A percentile compares a stretch with the other conserved stretches of the same genome.
phyloP scores from a whole-genome alignment of 1,140 invertebrate genomes.

The Psix sp. region DNA sequence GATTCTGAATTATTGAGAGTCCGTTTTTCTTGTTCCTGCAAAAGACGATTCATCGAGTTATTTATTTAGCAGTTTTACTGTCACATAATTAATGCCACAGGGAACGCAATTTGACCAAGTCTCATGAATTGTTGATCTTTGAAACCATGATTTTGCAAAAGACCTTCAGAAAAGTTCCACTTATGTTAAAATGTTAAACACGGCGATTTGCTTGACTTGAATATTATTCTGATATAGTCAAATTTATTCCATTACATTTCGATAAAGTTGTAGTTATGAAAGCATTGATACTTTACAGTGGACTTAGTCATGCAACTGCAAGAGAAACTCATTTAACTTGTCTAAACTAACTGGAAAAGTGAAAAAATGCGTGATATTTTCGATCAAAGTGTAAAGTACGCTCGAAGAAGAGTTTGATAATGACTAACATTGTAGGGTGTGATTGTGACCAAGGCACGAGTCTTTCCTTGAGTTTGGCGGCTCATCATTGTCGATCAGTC shows the following conservation, averaged over 20 bases:
- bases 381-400: neutral
- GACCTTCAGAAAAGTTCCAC: too few species aligned
- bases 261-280: too few species aligned
- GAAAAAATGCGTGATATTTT: neutral
- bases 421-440: constrained; percentile 70
- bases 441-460: constrained; percentile 63
- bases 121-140: too few species aligned
- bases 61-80: neutral
- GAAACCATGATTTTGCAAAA: neutral
- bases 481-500: too few species aligned
- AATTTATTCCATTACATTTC: neutral
- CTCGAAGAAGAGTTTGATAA: too few species aligned
- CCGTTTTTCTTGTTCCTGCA: constrained; percentile 67
- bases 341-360: neutral
- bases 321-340: too few species aligned
- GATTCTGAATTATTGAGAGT: constrained; percentile 44
- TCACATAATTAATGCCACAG: too few species aligned
- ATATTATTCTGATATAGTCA: neutral
- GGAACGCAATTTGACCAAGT: too few species aligned
- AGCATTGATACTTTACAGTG: too few species aligned
- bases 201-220: neutral
- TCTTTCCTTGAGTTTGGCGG: constrained; percentile 19
- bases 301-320: too few species aligned
- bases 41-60: constrained; percentile 7
- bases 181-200: neutral